Evolutionary conservation across 2,113 vertebrate genomes (phyloP), one percentile per base, ranked within the genome.

Genomic region (Tachycineta bicolor): DNA sequence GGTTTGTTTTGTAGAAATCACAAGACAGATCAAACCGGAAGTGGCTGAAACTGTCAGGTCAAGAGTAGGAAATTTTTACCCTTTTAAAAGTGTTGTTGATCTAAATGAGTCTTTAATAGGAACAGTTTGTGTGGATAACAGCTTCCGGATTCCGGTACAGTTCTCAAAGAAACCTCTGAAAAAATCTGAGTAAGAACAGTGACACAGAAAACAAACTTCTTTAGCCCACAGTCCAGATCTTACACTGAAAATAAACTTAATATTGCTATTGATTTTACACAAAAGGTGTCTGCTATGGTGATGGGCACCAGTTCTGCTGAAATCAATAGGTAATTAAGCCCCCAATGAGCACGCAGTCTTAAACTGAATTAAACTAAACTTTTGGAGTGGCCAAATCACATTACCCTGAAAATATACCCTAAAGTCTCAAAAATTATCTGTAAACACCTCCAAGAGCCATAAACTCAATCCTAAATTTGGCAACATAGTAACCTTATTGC

Each of bases 261-360:
- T 94, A 93, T 86, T 89, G 85, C 34, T 81, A 96, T 95, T 83
- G 93, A 97, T 96, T 95, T 95, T 86, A 74, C 76, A 50, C 47
- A 3, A 88, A 94, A 97, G 76, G 73, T 96, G 86, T 92, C 86
- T 92, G 8, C 76, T 75, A 16, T 56, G 64, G 92, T 92, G 88
- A 94, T 89, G 52, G 96, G 88, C 94, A 86, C 85, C 64, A 83
- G 83, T 90, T 93, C 63, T 90, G 79, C 75, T 81, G 76, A 93
- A 93, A 97, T 97, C 96, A 87, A 96, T 96, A 97, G 85, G 50
- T 95, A 96, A 96, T 96, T 96, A 96, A 95, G 68, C 73, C 31
- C n/a, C 44, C 52, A 59, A 68, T 68, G 63, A 87, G 64, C 96
- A 70, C 5, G 1, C 12, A 74, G 47, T 86, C 83, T 90, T 78